Percentiles rank a stretch among this genome's conserved stretches.
These are phyloP conservation scores for Merodon equestris DNA, from an alignment of 2,888 invertebrate species.

Conservation along the genomic window DNA sequence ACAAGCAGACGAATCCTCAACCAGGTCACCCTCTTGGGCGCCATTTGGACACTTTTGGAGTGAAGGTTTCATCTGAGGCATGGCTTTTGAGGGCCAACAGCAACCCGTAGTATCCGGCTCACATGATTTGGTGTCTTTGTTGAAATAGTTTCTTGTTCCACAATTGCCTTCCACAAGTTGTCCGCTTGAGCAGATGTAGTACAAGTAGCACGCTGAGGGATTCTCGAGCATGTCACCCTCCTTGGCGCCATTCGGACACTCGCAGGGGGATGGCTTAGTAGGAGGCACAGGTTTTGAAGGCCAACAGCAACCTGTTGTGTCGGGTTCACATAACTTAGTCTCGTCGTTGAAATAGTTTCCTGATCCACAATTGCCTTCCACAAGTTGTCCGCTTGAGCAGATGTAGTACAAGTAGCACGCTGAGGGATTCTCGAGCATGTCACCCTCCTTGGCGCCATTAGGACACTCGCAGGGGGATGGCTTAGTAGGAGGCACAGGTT, in stretches of 20 bases:
- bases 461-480: slow-evolving; percentile 15
- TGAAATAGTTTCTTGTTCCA: slow-evolving; percentile 64
- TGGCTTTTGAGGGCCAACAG: slow-evolving; percentile 43
- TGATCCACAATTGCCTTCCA: slow-evolving; percentile 32
- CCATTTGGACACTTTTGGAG: slow-evolving; percentile 30
- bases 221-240: slow-evolving; percentile 9
- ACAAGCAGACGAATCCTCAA: slow-evolving; percentile 41
- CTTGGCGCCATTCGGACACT: slow-evolving; percentile 15
- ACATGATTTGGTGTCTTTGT: slow-evolving; percentile 45
- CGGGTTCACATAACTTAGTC: slow-evolving; percentile 9
- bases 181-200: slow-evolving; percentile 56
- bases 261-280: background rate
- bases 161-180: slow-evolving; percentile 56
- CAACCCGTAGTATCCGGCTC: slow-evolving; percentile 9
- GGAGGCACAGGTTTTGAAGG: slow-evolving; percentile 33
- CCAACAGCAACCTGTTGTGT: slow-evolving; percentile 46
- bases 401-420: slow-evolving; percentile 1
- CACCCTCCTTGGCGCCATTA: slow-evolving; percentile 15
- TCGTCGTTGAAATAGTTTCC: slow-evolving; percentile 37
- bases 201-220: slow-evolving; percentile 15
- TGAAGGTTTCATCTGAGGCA: background rate
- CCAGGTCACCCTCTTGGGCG: slow-evolving; percentile 45
- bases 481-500: slow-evolving; percentile 22
- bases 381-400: slow-evolving; percentile 32
- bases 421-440: slow-evolving; percentile 4